Conservation (phyloP, 2,797 vertebrate genomes). For the Gymnothorax reevesii region DNA sequence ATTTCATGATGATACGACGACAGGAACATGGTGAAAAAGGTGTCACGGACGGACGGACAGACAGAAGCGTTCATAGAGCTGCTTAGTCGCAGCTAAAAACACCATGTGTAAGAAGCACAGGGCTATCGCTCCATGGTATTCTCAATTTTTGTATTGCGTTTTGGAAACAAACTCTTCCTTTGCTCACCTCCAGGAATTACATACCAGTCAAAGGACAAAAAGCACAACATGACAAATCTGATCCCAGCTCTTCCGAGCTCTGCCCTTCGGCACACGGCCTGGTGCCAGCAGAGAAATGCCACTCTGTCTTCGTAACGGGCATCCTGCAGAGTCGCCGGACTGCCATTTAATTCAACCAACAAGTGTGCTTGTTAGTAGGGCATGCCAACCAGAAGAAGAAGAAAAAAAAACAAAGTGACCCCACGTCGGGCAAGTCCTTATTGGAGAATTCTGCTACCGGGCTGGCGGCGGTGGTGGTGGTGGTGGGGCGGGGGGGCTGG, state of each 20-base stretch:
- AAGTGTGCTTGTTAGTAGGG: background rate
- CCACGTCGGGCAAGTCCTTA: background rate
- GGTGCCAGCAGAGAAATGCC: background rate
- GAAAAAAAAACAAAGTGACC: background rate
- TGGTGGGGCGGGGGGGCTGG: background rate
- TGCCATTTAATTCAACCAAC: constrained; percentile 16
- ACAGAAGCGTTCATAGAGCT: no score
- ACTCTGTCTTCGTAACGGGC: constrained; percentile 28
- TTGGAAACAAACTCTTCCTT: no score
- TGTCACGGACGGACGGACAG: no score
- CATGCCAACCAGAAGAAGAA: constrained; percentile 14
- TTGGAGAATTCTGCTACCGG: background rate
- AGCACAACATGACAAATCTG: background rate
- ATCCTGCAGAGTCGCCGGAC: constrained; percentile 4
- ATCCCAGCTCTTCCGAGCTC: background rate
- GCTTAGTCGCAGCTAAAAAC: no score
- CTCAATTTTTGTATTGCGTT: no score
- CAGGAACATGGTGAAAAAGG: no score
- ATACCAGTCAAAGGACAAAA: background rate
- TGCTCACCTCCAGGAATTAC: background rate
- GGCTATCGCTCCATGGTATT: no score
- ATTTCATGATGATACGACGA: no score
- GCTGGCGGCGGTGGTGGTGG: background rate
- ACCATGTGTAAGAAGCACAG: no score
- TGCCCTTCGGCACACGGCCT: background rate